A percentile compares a stretch with the other conserved stretches of the same genome.
Conservation (phyloP, 2,888 invertebrate species). For the Sphaeridia pumilis region DNA sequence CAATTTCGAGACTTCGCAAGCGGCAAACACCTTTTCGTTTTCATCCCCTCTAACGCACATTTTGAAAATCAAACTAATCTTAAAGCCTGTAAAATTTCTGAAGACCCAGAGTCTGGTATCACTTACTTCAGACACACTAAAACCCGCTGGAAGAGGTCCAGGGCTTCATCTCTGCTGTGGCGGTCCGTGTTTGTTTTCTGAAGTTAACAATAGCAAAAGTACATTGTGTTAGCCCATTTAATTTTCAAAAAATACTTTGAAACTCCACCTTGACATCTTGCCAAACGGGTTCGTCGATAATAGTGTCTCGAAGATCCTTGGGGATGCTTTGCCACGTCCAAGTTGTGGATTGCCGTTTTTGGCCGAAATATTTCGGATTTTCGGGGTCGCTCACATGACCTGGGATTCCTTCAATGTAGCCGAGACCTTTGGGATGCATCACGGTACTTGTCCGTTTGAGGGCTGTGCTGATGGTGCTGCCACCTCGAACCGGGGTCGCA, state of each 20-base stretch:
- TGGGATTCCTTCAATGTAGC: no score
- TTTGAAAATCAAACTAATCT: background rate
- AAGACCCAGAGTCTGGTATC: background rate
- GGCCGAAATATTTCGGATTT: no score
- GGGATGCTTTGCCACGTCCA: conserved; percentile 24
- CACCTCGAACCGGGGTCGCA: no score
- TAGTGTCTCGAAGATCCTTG: conserved; percentile 15
- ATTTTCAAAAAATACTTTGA: background rate
- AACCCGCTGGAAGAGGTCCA: conserved; percentile 28
- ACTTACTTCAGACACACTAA: conserved; percentile 19
- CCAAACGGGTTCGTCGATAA: conserved; percentile 20
- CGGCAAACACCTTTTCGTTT: conserved; percentile 16
- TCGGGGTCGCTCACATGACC: no score
- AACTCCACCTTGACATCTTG: conserved; percentile 10
- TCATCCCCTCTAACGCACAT: conserved; percentile 8
- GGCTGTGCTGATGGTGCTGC: no score
- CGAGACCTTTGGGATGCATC: no score
- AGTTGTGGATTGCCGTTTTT: background rate
- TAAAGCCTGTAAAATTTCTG: background rate
- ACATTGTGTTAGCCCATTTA: background rate
- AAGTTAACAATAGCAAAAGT: background rate
- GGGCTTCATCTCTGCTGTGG: conserved; percentile 18
- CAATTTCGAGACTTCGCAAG: conserved; percentile 6
- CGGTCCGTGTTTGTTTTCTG: conserved; percentile 16
- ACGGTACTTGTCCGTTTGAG: no score